phyloP scores from a whole-genome alignment of 2,113 vertebrate species.

The Terrapene triunguis region DNA sequence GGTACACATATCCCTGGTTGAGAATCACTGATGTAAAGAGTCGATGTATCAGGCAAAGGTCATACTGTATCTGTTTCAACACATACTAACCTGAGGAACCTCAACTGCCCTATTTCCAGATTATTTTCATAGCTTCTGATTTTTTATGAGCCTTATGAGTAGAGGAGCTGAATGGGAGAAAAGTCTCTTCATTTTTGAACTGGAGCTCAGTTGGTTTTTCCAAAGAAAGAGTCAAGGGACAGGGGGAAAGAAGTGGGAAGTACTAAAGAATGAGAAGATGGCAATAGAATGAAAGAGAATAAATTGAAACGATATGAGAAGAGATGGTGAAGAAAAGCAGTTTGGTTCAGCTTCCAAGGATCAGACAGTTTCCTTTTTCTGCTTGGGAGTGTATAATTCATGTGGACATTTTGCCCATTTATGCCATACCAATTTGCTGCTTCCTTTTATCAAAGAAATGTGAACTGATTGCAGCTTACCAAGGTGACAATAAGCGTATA shows the following conservation, averaged over 20 bases:
- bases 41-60: neutral
- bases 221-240: neutral
- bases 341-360: neutral
- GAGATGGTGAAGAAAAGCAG: neutral
- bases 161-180: neutral
- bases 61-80: neutral
- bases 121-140: neutral
- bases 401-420: neutral
- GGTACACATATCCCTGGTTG: no score
- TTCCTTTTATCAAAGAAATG: constrained; percentile 38
- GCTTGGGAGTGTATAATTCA: neutral
- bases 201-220: neutral
- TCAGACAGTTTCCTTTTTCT: neutral
- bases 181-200: neutral
- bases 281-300: neutral
- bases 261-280: neutral
- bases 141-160: neutral
- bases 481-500: constrained; percentile 13
- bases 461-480: neutral
- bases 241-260: neutral
- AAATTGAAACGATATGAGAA: neutral
- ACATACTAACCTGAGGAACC: neutral
- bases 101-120: neutral
- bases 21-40: neutral
- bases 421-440: constrained; percentile 16